phyloP scores from a whole-genome alignment of 2,113 vertebrate species.

The Antigone vipio region DNA sequence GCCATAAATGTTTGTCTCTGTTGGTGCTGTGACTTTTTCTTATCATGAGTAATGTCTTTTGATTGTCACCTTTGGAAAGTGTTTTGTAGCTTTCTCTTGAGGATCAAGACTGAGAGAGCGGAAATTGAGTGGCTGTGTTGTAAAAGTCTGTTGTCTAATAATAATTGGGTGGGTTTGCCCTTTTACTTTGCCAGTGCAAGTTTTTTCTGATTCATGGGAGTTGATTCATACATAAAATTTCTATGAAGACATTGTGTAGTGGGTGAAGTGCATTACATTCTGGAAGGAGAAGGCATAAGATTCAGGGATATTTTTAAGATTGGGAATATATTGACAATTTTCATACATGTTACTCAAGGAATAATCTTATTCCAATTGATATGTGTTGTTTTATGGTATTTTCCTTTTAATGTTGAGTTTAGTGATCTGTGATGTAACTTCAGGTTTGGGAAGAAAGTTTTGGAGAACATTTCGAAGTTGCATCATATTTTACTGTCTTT shows the following conservation, averaged over 20 bases:
- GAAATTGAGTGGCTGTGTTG: background rate
- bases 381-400: background rate
- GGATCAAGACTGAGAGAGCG: background rate
- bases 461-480: background rate
- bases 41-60: background rate
- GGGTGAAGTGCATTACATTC: background rate
- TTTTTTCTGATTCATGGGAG: background rate
- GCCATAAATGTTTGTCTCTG: background rate
- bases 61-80: background rate
- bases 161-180: rapidly evolving
- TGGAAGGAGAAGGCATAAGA: background rate
- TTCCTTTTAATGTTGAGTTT: background rate
- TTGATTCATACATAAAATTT: background rate
- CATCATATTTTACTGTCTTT: background rate
- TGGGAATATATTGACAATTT: background rate
- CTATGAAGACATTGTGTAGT: background rate
- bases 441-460: background rate
- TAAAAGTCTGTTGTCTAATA: background rate
- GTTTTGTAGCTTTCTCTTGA: background rate
- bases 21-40: background rate
- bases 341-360: background rate
- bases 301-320: background rate
- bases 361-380: background rate
- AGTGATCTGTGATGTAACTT: background rate
- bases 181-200: background rate